A percentile compares a stretch with the other conserved stretches of the same genome.
phyloP scores from a whole-genome alignment of 2,797 vertebrate species.

The Mormyrops boulengeri region DNA sequence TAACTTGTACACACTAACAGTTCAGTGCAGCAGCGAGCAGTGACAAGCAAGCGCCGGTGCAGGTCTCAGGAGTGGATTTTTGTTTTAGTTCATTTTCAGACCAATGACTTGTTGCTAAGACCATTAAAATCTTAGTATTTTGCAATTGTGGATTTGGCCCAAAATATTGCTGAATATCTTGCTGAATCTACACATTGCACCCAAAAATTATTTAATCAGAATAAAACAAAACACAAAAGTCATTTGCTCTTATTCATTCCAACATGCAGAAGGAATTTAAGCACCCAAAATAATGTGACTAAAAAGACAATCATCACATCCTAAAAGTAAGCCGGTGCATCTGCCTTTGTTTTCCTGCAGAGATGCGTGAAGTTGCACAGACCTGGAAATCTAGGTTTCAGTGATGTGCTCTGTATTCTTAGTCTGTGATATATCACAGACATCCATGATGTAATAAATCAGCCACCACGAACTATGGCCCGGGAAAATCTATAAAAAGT shows the following conservation, averaged over 20 bases:
- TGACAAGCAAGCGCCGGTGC: neutral
- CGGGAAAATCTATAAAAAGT: slow-evolving; percentile 5
- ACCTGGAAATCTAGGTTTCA: neutral
- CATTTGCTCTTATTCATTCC: neutral
- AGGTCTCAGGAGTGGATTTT: neutral
- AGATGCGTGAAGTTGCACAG: neutral
- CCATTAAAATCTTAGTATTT: neutral
- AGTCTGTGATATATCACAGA: neutral
- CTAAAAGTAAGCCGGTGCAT: neutral
- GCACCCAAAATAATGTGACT: neutral
- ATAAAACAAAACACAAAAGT: neutral
- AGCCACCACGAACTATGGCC: neutral
- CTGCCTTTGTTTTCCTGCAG: neutral
- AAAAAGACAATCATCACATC: neutral
- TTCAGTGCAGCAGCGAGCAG: neutral
- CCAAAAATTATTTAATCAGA: neutral
- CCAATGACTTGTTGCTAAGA: neutral
- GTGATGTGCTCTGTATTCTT: neutral
- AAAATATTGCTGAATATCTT: neutral
- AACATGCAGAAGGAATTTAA: neutral
- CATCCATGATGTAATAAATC: neutral
- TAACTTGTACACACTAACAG: neutral
- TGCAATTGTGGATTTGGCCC: neutral
- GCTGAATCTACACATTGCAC: neutral
- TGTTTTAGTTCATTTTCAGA: neutral